Evolutionary conservation across 2,797 vertebrate species (phyloP).

Genomic region (Ceyx erithaca): DNA sequence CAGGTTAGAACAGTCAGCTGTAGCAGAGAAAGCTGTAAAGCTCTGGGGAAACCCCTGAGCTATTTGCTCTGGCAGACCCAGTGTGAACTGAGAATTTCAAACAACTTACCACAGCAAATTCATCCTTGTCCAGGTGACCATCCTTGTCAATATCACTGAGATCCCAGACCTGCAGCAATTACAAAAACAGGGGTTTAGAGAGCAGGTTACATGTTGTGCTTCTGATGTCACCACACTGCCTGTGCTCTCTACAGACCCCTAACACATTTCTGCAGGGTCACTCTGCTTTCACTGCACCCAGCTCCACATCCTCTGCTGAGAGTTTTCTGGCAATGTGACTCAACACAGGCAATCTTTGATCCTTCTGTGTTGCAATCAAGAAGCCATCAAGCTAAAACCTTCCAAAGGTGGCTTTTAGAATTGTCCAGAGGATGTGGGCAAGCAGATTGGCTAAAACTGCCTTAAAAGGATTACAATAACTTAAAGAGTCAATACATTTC

Average conservation of each 20-base stretch:
- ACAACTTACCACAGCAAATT: conserved; percentile 93
- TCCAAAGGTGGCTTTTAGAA: not conserved
- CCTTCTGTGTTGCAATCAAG: not conserved
- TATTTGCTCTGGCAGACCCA: not conserved
- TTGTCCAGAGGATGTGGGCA: not conserved
- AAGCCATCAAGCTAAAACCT: not conserved
- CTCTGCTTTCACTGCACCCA: not conserved
- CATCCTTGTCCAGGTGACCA: conserved; percentile 94
- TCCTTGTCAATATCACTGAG: conserved; percentile 99
- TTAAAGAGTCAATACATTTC: not conserved
- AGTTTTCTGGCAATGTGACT: not conserved
- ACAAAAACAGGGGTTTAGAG: not conserved
- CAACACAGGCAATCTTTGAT: not conserved
- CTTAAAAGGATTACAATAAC: not conserved
- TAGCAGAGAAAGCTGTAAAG: not conserved
- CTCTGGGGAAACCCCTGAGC: not conserved
- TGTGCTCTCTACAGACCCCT: not conserved
- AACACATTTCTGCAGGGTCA: not conserved
- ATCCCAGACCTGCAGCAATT: conserved; percentile 90
- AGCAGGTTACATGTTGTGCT: not conserved
- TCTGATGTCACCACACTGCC: not conserved
- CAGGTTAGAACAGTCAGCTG: not conserved
- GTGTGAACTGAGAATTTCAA: not conserved
- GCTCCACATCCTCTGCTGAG: not conserved
- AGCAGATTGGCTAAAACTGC: not conserved